phyloP scores from a whole-genome alignment of 2,113 vertebrate species.

The Python bivittatus region DNA sequence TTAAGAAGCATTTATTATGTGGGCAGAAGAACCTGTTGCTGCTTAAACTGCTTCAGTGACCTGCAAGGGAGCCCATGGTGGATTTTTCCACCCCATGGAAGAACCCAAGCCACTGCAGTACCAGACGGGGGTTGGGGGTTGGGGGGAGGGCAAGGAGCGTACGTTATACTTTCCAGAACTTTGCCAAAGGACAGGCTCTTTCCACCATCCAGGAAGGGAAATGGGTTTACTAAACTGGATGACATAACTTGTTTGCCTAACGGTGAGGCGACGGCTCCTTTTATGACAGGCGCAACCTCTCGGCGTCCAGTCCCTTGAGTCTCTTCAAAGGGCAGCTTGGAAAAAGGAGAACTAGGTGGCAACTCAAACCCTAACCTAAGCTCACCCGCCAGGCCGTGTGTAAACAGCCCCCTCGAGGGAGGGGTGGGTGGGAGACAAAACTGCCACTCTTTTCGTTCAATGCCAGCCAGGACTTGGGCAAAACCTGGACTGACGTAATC shows the following conservation, averaged over 20 bases:
- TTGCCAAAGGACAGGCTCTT: slow-evolving; percentile 61
- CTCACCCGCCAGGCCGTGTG: neutral
- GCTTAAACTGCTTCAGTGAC: slow-evolving; percentile 45
- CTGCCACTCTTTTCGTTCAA: neutral
- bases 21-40: slow-evolving; percentile 23
- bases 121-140: neutral
- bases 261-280: neutral
- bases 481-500: neutral
- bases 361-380: neutral
- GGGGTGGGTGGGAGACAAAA: neutral
- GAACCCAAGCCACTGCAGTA: neutral
- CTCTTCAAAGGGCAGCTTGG: neutral
- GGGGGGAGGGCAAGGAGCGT: slow-evolving; percentile 12
- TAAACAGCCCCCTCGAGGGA: neutral
- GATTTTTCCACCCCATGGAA: slow-evolving; percentile 13
- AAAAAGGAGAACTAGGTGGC: slow-evolving; percentile 1
- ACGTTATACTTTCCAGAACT: slow-evolving; percentile 68
- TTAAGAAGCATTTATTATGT: slow-evolving; percentile 28
- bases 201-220: slow-evolving; percentile 57
- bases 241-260: slow-evolving; percentile 76
- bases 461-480: neutral
- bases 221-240: slow-evolving; percentile 71
- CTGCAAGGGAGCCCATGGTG: neutral
- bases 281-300: neutral
- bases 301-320: neutral